Conservation (phyloP, 2,797 vertebrate genomes). For the Synaphobranchus kaupii region DNA sequence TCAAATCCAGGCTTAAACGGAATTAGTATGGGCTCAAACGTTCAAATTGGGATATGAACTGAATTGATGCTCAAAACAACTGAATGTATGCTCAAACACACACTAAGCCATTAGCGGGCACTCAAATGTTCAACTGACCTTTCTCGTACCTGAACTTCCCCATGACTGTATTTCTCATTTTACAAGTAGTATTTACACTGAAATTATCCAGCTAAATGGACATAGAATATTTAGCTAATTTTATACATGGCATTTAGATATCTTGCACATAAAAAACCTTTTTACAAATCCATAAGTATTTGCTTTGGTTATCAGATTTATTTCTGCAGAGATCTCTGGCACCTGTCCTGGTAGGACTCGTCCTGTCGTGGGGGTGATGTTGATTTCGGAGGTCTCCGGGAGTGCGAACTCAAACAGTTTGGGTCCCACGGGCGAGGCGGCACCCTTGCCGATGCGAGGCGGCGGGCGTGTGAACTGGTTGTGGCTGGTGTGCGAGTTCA, state of each 20-base stretch:
- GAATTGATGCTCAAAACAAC: too few relatives aligned
- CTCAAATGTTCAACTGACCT: too few relatives aligned
- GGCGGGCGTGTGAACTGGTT: constrained; percentile 57
- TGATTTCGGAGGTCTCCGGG: constrained; percentile 74
- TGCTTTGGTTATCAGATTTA: background rate
- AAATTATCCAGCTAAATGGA: background rate
- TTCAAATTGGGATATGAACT: too few relatives aligned
- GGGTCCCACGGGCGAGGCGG: constrained; percentile 59
- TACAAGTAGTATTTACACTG: background rate
- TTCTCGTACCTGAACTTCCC: too few relatives aligned
- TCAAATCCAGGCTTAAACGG: too few relatives aligned
- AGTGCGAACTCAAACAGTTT: constrained; percentile 79
- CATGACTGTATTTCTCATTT: too few relatives aligned
- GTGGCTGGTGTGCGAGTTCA: constrained; percentile 62
- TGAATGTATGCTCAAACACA: background rate
- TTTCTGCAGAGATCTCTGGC: background rate
- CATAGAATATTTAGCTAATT: background rate
- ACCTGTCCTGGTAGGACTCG: constrained; percentile 86
- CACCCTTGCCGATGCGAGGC: constrained; percentile 52
- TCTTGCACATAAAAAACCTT: background rate
- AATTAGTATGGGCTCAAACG: too few relatives aligned
- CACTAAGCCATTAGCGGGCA: background rate
- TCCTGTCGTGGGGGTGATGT: constrained; percentile 77
- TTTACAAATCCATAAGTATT: too few relatives aligned
- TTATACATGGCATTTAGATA: background rate